Base-by-base conservation (phyloP, 2,797 vertebrate genomes). In the Takifugu rubripes region DNA sequence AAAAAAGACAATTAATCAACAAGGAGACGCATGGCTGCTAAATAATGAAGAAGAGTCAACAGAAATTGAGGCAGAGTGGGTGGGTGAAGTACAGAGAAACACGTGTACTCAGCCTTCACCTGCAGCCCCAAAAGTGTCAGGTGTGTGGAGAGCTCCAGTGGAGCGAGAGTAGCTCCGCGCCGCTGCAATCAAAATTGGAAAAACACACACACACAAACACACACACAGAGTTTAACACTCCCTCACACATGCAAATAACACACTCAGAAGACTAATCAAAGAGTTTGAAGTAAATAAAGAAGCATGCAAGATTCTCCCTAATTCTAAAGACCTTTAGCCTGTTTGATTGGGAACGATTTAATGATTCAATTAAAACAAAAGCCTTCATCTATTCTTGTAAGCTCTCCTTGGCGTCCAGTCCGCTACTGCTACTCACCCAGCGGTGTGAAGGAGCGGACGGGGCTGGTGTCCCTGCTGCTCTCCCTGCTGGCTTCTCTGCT, bases 401-500 rank as follows among this genome's bases (percentile, higher is more conserved):
- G 66, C 53, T 54, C 66, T 73, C 46, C 44, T 17, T 56, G 55
- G 48, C 50, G 31, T 64, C 61, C 63, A 51, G 58, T 52, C 77
- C 54, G 17, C 79, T 54, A 49, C 64, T 9, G 49, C 78, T 92
- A 95, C 96, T 95, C 91, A 99, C 97, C 96, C 0, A 98, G 94
- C 61, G 96, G 96, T 17, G 93, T 94, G 84, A 98, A 98, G 86
- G 95, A 96, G 84, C 97, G 97, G 66, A 95, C 88, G 66, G 96
- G 97, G 91, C 97, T 99, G 52, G 97, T 93, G 90, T 99, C 97
- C 89, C 97, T 92, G 93, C 97, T 99, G 87, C 96, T 99, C 87
- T 99, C 97, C 57, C 97, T 93, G 89, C 97, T 99, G 88, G 97
- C 94, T 86, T 99, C 96, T 79, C 96, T 92, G 91, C 97, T 99